These are phyloP conservation scores for Zalophus californianus DNA, from an alignment of 2,797 vertebrate species.

Conservation along the genomic window DNA sequence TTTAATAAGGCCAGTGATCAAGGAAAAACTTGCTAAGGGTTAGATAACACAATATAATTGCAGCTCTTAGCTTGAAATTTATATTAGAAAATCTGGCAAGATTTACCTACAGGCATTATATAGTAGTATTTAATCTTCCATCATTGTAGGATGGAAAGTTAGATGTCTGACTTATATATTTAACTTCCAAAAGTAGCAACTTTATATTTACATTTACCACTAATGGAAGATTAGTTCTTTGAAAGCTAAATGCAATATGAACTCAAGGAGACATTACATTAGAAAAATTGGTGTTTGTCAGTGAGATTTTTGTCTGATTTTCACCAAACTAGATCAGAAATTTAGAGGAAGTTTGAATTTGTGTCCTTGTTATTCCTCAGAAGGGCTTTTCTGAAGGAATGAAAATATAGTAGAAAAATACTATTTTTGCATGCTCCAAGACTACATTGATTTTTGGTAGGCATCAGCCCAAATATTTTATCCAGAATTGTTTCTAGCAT, in stretches of 20 bases:
- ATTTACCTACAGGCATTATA: not conserved
- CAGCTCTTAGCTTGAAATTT: conserved; percentile 23
- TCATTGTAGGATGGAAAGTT: conserved; percentile 6
- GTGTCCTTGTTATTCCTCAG: not conserved
- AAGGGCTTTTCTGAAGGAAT: not conserved
- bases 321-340: not conserved
- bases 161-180: not conserved
- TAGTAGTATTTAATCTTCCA: not conserved
- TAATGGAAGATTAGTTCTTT: not conserved
- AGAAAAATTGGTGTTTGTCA: not conserved
- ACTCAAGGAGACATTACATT: not conserved
- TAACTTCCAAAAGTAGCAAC: conserved; percentile 17
- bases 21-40: not conserved
- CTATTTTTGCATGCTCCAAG: not conserved
- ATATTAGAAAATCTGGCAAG: conserved; percentile 1
- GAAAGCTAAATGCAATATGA: not conserved
- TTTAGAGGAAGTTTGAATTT: conserved; percentile 22
- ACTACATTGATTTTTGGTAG: not conserved
- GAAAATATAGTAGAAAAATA: conserved; percentile 28
- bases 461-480: not conserved
- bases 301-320: conserved; percentile 8
- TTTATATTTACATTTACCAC: not conserved
- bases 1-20: conserved; percentile 12
- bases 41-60: not conserved
- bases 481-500: not conserved